These are phyloP conservation scores for Drosophila insularis DNA, from an alignment of 1,140 invertebrate species.

Conservation along the genomic window DNA sequence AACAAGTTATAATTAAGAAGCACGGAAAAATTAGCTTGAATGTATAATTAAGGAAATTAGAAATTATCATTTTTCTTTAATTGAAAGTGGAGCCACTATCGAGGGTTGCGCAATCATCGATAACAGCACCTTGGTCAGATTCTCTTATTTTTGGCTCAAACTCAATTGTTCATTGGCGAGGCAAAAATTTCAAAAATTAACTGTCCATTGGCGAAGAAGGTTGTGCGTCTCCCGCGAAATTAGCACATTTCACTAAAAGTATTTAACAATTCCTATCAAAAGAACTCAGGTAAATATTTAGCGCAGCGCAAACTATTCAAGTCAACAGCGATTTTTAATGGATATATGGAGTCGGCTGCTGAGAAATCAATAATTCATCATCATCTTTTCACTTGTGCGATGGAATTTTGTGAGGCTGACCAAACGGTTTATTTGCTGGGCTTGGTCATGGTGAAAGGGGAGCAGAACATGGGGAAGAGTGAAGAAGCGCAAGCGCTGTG, in stretches of 20 bases:
- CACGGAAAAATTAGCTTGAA: too few species aligned
- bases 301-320: not conserved
- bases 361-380: slow-evolving; percentile 4
- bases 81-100: too few species aligned
- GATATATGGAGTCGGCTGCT: not conserved
- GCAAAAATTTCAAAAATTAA: slow-evolving; percentile 5
- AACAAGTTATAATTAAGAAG: too few species aligned
- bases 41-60: too few species aligned
- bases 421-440: slow-evolving; percentile 7
- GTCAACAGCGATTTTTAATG: not conserved
- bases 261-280: not conserved
- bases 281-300: slow-evolving; percentile 11
- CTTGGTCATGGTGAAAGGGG: slow-evolving; percentile 8
- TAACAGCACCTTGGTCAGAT: too few species aligned
- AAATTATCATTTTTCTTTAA: too few species aligned
- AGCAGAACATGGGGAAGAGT: not conserved
- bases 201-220: slow-evolving; percentile 15
- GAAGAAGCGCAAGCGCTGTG: slow-evolving; percentile 17
- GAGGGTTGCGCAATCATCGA: too few species aligned
- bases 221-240: slow-evolving; percentile 3
- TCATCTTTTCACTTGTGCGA: slow-evolving; percentile 10
- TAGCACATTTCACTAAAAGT: not conserved
- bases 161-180: too few species aligned
- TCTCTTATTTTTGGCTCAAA: too few species aligned
- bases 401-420: slow-evolving; percentile 10